Evolutionary conservation across 2,113 vertebrate genomes (phyloP), one percentile per base, ranked within the genome.

Genomic region (Pimephales promelas): DNA sequence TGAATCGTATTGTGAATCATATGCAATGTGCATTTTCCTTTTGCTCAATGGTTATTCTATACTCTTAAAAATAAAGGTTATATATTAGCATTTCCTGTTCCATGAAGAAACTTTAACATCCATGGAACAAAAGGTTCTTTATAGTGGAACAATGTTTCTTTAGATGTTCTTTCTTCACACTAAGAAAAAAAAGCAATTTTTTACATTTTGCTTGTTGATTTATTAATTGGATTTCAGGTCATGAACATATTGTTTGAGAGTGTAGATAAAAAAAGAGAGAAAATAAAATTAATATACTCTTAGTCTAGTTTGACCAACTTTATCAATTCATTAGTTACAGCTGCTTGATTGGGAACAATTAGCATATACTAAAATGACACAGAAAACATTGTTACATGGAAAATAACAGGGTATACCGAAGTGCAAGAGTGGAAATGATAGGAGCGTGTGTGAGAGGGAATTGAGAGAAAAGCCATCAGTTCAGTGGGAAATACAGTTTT

Each of bases 291-390:
- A n/a, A n/a, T n/a, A n/a, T n/a, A n/a, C n/a, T n/a, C n/a, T n/a
- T n/a, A n/a, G 28, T 62, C 5, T 62, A 16, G 61, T 31, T 62
- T 64, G 14, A 31, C 31, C 9, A 66, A 5, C 64, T 68, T 68
- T 36, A 34, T 68, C 64, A 68, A 36, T 10, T 34, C 8, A 68
- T n/a, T 8, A 34, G 4, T 77, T 7, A 77, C 54, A 62, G 14
- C 36, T 79, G 76, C 56, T 79, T 45, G n/a, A 43, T 8, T 78
- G 54, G n/a, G 59, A 78, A 45, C 56, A 45, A 1, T 45, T 26
- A 78, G 24, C 24, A 18, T 11, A 28, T 28, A 10, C 43, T 79
- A 66, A 79, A 79, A 66, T 56, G 13, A 22, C 77, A 49, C 77
- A 20, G 57, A 43, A n/a, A 28, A 31, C 16, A 18, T 54, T 34